Evolutionary conservation across 1,140 invertebrate genomes (phyloP).

Genomic region (Saxidomus purpurata): DNA sequence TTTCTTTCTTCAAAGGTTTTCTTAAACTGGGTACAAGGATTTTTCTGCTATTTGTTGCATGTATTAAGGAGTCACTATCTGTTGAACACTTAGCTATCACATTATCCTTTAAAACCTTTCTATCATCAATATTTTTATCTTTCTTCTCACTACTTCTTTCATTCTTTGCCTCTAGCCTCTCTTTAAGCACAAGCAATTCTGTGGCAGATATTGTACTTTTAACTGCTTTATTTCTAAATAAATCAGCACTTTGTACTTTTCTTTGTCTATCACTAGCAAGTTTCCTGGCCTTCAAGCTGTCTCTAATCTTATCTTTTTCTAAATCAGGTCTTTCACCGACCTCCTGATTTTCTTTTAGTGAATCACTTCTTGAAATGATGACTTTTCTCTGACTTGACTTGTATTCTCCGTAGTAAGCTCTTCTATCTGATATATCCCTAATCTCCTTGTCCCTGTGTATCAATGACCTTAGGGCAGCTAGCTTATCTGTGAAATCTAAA

Average conservation of each 20-base stretch:
- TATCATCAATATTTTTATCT: not conserved
- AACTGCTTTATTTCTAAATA: slow-evolving; percentile 29
- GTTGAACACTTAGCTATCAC: not conserved
- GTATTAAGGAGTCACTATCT: slow-evolving; percentile 16
- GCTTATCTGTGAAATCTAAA: slow-evolving; percentile 75
- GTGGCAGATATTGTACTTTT: slow-evolving; percentile 44
- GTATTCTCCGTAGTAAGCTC: slow-evolving; percentile 60
- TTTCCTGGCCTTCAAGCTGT: not conserved
- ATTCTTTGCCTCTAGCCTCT: slow-evolving; percentile 28
- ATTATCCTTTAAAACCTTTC: not conserved
- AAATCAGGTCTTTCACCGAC: not conserved
- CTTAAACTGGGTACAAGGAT: slow-evolving; percentile 20
- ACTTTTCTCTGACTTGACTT: slow-evolving; percentile 44
- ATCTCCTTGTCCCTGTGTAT: slow-evolving; percentile 46
- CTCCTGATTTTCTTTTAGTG: slow-evolving; percentile 48
- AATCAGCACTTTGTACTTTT: slow-evolving; percentile 60
- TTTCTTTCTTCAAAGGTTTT: not conserved
- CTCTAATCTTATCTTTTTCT: slow-evolving; percentile 1
- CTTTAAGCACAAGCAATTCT: slow-evolving; percentile 47
- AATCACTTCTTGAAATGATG: slow-evolving; percentile 42
- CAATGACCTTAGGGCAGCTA: slow-evolving; percentile 70
- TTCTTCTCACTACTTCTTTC: not conserved
- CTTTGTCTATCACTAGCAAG: not conserved
- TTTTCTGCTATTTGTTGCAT: slow-evolving; percentile 55
- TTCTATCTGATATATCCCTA: slow-evolving; percentile 54